These are phyloP conservation scores for Chromis chromis DNA, from an alignment of 2,797 vertebrate genomes.

Conservation along the genomic window DNA sequence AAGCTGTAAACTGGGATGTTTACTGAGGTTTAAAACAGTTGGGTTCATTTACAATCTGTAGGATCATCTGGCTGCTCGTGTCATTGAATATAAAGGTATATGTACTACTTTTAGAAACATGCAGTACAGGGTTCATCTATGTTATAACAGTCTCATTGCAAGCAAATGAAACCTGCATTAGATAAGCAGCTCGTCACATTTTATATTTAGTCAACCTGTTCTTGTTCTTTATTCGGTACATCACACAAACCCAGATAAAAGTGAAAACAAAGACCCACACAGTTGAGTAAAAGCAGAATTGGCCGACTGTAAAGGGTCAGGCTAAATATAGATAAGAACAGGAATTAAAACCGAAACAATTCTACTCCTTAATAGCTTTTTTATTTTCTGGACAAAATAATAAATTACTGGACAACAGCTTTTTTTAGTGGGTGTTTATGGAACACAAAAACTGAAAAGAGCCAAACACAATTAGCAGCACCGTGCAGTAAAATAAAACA, in stretches of 20 bases:
- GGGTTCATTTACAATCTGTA: background rate
- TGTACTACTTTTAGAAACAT: background rate
- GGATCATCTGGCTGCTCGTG: background rate
- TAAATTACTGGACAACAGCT: background rate
- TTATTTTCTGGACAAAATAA: constrained; percentile 12
- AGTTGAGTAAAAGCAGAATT: background rate
- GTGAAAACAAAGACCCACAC: background rate
- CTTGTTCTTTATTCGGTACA: constrained; percentile 8
- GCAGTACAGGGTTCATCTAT: background rate
- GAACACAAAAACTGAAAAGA: constrained; percentile 26
- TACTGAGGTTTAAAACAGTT: background rate
- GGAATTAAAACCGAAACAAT: background rate
- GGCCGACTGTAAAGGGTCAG: background rate
- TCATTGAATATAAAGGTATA: background rate
- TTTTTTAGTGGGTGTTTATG: background rate
- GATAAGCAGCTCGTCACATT: background rate
- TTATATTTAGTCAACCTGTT: constrained; percentile 17
- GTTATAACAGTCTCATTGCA: background rate
- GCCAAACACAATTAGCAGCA: constrained; percentile 12
- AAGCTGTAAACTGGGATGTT: background rate
- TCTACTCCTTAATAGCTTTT: background rate
- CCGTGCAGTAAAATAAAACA: constrained; percentile 21
- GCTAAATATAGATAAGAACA: constrained; percentile 1
- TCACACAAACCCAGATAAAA: constrained; percentile 4
- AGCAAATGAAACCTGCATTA: background rate